Evolutionary conservation across 2,888 invertebrate species (phyloP).

Genomic region (Meganola albula): DNA sequence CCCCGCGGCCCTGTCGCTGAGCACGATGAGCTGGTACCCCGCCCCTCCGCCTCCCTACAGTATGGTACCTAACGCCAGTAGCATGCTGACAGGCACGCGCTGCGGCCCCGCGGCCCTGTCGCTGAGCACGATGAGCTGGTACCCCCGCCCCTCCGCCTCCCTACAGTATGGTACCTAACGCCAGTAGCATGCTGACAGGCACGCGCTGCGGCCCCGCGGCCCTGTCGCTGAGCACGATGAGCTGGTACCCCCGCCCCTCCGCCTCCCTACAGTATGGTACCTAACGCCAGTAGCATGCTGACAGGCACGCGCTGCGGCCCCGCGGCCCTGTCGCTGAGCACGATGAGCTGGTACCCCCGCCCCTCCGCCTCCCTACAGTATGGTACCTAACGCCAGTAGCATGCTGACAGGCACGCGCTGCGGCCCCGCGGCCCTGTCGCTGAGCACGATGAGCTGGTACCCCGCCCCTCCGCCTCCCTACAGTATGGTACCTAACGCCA

Average conservation of each 20-base stretch:
- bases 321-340: slow-evolving; percentile 85
- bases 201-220: slow-evolving; percentile 76
- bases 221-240: slow-evolving; percentile 66
- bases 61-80: slow-evolving; percentile 79
- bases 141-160: not conserved
- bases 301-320: slow-evolving; percentile 84
- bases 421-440: not conserved
- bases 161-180: slow-evolving; percentile 69
- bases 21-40: not conserved
- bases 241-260: not conserved
- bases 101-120: slow-evolving; percentile 78
- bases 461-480: not conserved
- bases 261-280: slow-evolving; percentile 65
- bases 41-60: not conserved
- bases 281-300: slow-evolving; percentile 88
- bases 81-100: slow-evolving; percentile 68
- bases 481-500: slow-evolving; percentile 79
- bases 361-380: not conserved
- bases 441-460: not conserved
- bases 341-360: not conserved
- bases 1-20: slow-evolving; percentile 81
- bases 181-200: slow-evolving; percentile 86
- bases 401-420: slow-evolving; percentile 77
- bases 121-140: slow-evolving; percentile 81
- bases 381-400: slow-evolving; percentile 77